Evolutionary conservation across 2,888 invertebrate genomes (phyloP).

Genomic region (Arenicola marina): DNA sequence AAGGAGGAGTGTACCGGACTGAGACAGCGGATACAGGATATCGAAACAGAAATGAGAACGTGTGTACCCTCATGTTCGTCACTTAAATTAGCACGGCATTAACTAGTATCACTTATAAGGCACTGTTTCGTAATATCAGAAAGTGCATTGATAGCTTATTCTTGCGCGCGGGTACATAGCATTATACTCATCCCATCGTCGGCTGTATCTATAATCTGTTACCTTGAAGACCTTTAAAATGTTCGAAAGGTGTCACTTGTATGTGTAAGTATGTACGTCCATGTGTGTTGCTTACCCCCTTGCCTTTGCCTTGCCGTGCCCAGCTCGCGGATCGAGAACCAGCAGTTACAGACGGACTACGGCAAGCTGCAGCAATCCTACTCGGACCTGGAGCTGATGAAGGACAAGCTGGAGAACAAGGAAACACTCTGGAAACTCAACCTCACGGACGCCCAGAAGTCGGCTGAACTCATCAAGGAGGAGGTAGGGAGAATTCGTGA

Average conservation of each 20-base stretch:
- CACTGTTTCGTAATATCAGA: no score
- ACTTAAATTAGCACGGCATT: no score
- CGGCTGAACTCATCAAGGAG: constrained; percentile 47
- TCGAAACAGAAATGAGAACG: constrained; percentile 60
- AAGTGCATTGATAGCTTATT: no score
- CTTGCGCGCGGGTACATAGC: no score
- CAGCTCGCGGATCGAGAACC: constrained; percentile 59
- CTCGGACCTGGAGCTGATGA: constrained; percentile 54
- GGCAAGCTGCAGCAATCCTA: constrained; percentile 58
- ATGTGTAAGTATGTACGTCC: no score
- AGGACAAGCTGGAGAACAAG: constrained; percentile 56
- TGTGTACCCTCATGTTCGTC: constrained; percentile 8
- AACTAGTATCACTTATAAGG: no score
- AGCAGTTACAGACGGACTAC: constrained; percentile 57
- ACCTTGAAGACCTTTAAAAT: no score
- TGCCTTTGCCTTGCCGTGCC: no score
- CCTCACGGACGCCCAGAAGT: constrained; percentile 58
- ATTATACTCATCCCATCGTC: no score
- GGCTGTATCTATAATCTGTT: no score
- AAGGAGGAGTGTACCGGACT: constrained; percentile 60
- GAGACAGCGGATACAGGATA: constrained; percentile 55
- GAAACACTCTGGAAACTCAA: constrained; percentile 51
- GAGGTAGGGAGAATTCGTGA: constrained; percentile 44
- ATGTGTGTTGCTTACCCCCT: no score
- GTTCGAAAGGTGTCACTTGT: no score